Evolutionary conservation across 2,797 vertebrate species (phyloP), one percentile per base, ranked within the genome.

Genomic region (Smutsia gigantea): DNA sequence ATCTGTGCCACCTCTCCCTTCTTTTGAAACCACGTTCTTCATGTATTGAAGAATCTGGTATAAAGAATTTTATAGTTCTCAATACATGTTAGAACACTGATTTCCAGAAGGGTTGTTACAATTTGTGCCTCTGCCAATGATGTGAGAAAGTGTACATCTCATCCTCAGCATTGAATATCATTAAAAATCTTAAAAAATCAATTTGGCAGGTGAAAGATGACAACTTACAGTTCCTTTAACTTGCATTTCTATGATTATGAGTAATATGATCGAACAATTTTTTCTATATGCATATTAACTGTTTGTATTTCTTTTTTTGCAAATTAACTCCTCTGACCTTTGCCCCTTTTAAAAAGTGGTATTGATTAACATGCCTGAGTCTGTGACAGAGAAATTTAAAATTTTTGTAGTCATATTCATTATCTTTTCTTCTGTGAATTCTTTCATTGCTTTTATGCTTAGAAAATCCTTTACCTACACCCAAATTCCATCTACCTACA

Each of bases 221-320:
- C 25, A 78, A 37, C 90, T 82, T 66, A 61, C 18, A 31, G 34
- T 31, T 17, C 13, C 72, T 57, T 87, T 95, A 77, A 84, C 59
- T 78, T 71, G 34, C 74, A 66, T 87, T 94, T 63, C 88, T 72
- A 4, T 81, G 57, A 87, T 68, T 55, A 46, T 57, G 74, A 63
- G 72, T 29, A 21, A 77, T 29, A 21, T 27, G 49, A 87, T 1
- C 0, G 42, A 84, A 93, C 57, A 57, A 53, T 59, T 93, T 83
- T 74, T 68, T 53, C 64, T 42, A 25, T 46, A 87, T 89, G 79
- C 34, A 89, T 77, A 77, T 81, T 68, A 91, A 37, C 78, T 96
- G 88, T 94, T 97, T 97, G 66, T 89, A 93, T 97, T 97, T 96
- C 91, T 90, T 88, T 78, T 66, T 72, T 61, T 66, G 51, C 92